Conservation (phyloP, 37 sponge, comb jelly and placozoan genomes). For the Amphimedon queenslandica region DNA sequence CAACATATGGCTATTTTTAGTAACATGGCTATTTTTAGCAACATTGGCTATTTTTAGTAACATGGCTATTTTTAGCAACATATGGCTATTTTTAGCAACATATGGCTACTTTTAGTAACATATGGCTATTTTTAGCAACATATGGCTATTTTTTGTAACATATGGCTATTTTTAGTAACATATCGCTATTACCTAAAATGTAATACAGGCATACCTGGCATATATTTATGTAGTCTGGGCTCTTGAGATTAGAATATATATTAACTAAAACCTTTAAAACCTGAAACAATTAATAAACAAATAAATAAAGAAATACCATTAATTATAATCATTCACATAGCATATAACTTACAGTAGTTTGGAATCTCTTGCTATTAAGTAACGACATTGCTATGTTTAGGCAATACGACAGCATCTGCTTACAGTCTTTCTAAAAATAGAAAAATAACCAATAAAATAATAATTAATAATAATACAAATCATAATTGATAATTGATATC, state of each 20-base stretch:
- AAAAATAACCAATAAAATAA: neutral
- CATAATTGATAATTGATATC: neutral
- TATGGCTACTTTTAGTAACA: too few relatives aligned
- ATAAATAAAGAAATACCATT: neutral
- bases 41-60: too few relatives aligned
- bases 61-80: too few relatives aligned
- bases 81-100: too few relatives aligned
- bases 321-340: neutral
- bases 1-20: too few relatives aligned
- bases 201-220: constrained; percentile 63
- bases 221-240: constrained; percentile 85
- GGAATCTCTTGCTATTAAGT: constrained; percentile 62
- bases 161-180: too few relatives aligned
- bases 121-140: too few relatives aligned
- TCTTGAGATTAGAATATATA: constrained; percentile 49
- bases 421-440: constrained; percentile 36
- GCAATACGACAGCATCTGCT: constrained; percentile 81
- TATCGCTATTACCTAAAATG: too few relatives aligned
- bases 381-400: constrained; percentile 70
- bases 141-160: too few relatives aligned
- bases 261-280: constrained; percentile 77
- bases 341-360: constrained; percentile 46
- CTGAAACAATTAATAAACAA: constrained; percentile 20
- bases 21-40: too few relatives aligned
- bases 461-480: neutral